Evolutionary conservation across 1,140 invertebrate species (phyloP).

Genomic region (Bombus balteatus): DNA sequence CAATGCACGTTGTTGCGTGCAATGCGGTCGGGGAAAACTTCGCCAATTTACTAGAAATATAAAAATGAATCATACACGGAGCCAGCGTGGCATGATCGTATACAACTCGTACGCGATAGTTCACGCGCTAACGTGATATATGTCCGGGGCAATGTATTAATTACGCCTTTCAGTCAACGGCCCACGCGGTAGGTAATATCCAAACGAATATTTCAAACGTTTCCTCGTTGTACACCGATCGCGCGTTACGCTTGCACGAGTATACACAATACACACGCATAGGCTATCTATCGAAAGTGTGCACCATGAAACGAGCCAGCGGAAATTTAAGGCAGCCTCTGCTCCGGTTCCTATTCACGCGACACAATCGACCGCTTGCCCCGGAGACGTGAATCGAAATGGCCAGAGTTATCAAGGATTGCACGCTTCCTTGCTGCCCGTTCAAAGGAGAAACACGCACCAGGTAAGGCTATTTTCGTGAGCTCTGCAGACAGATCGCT

Average conservation of each 20-base stretch:
- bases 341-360: neutral
- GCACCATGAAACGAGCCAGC: neutral
- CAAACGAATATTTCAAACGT: conserved; percentile 26
- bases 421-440: neutral
- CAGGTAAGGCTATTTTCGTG: neutral
- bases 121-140: conserved; percentile 4
- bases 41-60: conserved; percentile 26
- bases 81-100: neutral
- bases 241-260: neutral
- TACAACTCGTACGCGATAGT: neutral
- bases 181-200: neutral
- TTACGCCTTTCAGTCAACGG: conserved; percentile 9
- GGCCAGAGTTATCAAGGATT: conserved; percentile 33
- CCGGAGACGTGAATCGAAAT: conserved; percentile 22
- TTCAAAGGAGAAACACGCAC: neutral
- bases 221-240: neutral
- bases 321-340: neutral
- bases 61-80: conserved; percentile 29
- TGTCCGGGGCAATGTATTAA: conserved; percentile 15
- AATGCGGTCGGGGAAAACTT: neutral
- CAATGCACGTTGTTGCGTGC: neutral
- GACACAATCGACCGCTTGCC: conserved; percentile 18
- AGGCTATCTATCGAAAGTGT: too few species aligned
- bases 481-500: neutral
- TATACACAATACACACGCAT: too few species aligned